phyloP scores from a whole-genome alignment of 2,888 invertebrate species.

The Archaeoteleia sp. region DNA sequence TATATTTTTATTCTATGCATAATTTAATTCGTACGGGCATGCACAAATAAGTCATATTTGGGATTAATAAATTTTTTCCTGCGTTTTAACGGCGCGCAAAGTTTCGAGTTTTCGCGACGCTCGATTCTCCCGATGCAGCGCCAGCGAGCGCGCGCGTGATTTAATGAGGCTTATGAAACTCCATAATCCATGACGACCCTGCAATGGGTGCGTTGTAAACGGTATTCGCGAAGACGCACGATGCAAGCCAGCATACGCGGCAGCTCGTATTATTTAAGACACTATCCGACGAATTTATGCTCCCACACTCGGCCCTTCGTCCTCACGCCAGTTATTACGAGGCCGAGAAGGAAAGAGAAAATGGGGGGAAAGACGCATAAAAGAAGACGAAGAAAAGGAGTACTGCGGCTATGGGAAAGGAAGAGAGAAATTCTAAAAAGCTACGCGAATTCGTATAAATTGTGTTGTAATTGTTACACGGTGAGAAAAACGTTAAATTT shows the following conservation, averaged over 20 bases:
- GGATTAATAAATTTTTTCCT: not conserved
- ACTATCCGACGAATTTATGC: conserved; percentile 43
- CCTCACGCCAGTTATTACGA: conserved; percentile 25
- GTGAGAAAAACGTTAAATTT: conserved; percentile 1
- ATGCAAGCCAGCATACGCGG: conserved; percentile 23
- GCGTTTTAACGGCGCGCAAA: not conserved
- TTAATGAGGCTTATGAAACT: conserved; percentile 61
- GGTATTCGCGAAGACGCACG: conserved; percentile 38
- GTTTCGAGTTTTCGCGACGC: conserved; percentile 28
- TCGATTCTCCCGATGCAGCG: conserved; percentile 26
- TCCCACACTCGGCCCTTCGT: conserved; percentile 36
- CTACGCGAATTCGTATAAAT: conserved; percentile 13
- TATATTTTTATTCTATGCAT: too few species aligned
- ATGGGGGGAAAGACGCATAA: conserved; percentile 21
- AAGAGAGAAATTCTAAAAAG: conserved; percentile 13
- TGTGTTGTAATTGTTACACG: conserved; percentile 15
- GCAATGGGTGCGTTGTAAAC: conserved; percentile 43
- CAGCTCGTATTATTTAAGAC: conserved; percentile 49
- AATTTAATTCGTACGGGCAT: too few species aligned
- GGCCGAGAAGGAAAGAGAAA: conserved; percentile 14
- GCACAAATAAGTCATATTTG: too few species aligned
- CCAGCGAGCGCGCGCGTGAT: conserved; percentile 55
- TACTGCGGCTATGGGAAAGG: conserved; percentile 26
- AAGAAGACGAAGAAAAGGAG: conserved; percentile 15
- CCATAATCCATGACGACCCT: conserved; percentile 31